Conservation (phyloP, 1,140 invertebrate genomes). For the Fragariocoptes setiger region DNA sequence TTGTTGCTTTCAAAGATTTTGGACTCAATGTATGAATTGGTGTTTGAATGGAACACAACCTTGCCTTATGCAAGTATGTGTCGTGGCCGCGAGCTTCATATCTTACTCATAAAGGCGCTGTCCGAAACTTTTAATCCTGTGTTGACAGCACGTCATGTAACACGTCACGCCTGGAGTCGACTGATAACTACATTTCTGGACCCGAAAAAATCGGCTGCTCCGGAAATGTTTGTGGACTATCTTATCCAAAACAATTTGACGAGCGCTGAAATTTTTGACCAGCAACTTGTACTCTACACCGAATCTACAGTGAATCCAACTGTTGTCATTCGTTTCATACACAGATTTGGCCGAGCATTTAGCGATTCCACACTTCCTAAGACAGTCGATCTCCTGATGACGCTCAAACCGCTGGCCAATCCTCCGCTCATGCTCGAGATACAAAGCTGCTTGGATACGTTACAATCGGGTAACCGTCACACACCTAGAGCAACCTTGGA, state of each 20-base stretch:
- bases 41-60: slow-evolving; percentile 10
- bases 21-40: slow-evolving; percentile 12
- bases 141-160: slow-evolving; percentile 66
- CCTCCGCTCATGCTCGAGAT: too few species aligned
- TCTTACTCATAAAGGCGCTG: slow-evolving; percentile 57
- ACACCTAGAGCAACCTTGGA: too few species aligned
- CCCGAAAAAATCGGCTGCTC: slow-evolving; percentile 11
- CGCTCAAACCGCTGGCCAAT: too few species aligned
- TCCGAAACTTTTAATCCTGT: slow-evolving; percentile 59
- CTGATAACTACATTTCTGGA: slow-evolving; percentile 2
- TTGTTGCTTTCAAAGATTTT: slow-evolving; percentile 42
- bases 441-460: too few species aligned
- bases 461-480: too few species aligned
- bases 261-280: slow-evolving; percentile 41
- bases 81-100: slow-evolving; percentile 51
- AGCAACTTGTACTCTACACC: slow-evolving; percentile 33
- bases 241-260: slow-evolving; percentile 36
- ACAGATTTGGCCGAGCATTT: too few species aligned
- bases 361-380: too few species aligned
- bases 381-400: too few species aligned
- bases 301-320: slow-evolving; percentile 5
- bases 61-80: slow-evolving; percentile 14
- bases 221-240: slow-evolving; percentile 57
- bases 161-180: slow-evolving; percentile 13
- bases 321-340: too few species aligned